These are phyloP conservation scores for Poeciliopsis retropinna DNA, from an alignment of 2,113 vertebrate species.

Conservation along the genomic window DNA sequence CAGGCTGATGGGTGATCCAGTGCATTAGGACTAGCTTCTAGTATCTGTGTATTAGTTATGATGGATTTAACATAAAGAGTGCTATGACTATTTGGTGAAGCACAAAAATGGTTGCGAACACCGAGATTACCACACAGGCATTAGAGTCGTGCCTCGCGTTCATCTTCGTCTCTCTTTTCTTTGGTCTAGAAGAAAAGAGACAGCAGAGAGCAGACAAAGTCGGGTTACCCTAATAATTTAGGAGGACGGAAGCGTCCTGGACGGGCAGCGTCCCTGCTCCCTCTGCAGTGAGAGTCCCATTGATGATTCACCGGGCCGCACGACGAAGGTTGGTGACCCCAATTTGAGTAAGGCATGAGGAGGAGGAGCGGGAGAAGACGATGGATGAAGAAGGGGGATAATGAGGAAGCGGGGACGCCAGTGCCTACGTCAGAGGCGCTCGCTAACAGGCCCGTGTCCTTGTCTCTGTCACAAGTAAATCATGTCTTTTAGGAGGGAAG, in stretches of 20 bases:
- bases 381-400: constrained; percentile 65
- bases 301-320: constrained; percentile 78
- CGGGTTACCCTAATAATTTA: constrained; percentile 78
- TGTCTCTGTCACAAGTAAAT: constrained; percentile 83
- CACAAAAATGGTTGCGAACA: constrained; percentile 15
- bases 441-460: constrained; percentile 81
- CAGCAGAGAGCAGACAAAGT: constrained; percentile 80
- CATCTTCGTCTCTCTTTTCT: constrained; percentile 57
- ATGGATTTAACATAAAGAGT: background rate
- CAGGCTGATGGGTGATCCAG: background rate
- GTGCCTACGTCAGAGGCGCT: constrained; percentile 76
- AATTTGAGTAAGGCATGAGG: constrained; percentile 78
- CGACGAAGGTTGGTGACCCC: constrained; percentile 77
- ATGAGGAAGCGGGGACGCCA: constrained; percentile 61
- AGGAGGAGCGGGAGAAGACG: constrained; percentile 69
- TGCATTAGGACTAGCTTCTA: background rate
- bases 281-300: constrained; percentile 32
- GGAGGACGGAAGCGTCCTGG: constrained; percentile 72
- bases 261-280: constrained; percentile 51
- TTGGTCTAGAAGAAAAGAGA: constrained; percentile 36
- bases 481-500: constrained; percentile 63
- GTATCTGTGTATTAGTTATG: background rate
- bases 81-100: constrained; percentile 44
- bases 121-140: constrained; percentile 15
- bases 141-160: constrained; percentile 37